A percentile compares a stretch with the other conserved stretches of the same genome.
These are phyloP conservation scores for Hippolais icterina DNA, from an alignment of 2,113 vertebrate genomes.

Conservation along the genomic window DNA sequence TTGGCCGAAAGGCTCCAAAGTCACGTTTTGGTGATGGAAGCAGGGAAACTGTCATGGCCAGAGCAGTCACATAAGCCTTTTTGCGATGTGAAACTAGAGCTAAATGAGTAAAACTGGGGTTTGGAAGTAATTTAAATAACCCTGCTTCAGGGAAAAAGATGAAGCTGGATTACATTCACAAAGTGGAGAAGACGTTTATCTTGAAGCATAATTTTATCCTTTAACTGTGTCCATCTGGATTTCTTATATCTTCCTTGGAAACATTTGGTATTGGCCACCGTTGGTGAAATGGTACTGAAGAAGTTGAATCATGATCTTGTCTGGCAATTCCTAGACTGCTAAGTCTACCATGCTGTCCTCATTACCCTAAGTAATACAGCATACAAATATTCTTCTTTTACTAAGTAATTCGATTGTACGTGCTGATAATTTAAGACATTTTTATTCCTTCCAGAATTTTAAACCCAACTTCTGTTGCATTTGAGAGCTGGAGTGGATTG, in stretches of 20 bases:
- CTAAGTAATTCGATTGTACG: not conserved
- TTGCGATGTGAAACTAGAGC: not conserved
- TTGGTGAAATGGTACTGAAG: not conserved
- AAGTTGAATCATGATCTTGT: not conserved
- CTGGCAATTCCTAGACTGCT: not conserved
- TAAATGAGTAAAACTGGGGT: slow-evolving; percentile 7
- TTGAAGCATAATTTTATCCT: not conserved
- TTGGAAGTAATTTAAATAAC: slow-evolving; percentile 11
- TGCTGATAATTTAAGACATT: not conserved
- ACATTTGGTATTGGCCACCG: not conserved
- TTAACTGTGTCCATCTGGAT: slow-evolving; percentile 34
- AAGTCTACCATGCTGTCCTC: not conserved
- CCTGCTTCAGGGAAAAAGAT: not conserved
- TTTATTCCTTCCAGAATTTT: not conserved
- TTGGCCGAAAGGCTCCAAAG: not conserved
- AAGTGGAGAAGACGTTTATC: not conserved
- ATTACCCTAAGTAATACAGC: not conserved
- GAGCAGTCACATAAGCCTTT: not conserved
- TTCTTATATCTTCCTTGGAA: not conserved
- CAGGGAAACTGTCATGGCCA: not conserved
- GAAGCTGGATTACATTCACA: not conserved
- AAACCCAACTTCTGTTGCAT: not conserved
- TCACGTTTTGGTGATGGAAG: not conserved
- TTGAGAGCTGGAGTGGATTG: not conserved
- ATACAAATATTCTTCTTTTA: not conserved